These are phyloP conservation scores for Psittacula derbiana DNA, from an alignment of 2,797 vertebrate species.

Conservation along the genomic window DNA sequence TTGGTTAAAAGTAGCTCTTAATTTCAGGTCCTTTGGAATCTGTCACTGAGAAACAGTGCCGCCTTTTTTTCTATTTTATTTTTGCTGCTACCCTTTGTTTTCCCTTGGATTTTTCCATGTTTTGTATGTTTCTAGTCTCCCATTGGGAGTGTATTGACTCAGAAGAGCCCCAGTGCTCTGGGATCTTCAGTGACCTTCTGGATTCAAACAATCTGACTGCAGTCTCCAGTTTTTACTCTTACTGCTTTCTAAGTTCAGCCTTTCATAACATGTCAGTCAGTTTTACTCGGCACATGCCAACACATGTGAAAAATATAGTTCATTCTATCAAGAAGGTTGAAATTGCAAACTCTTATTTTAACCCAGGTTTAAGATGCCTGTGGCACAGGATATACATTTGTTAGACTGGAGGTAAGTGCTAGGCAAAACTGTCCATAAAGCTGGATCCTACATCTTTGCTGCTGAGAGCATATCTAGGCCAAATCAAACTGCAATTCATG, in stretches of 20 bases:
- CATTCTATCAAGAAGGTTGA: not conserved
- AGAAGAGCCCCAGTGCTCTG: not conserved
- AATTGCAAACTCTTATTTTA: not conserved
- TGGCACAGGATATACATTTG: rapidly evolving
- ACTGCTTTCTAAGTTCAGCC: not conserved
- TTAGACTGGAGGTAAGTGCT: not conserved
- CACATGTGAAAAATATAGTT: not conserved
- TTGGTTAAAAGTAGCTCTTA: not conserved
- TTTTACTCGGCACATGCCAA: not conserved
- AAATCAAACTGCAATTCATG: not conserved
- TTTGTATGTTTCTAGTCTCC: not conserved
- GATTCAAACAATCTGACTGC: not conserved
- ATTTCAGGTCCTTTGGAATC: not conserved
- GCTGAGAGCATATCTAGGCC: not conserved
- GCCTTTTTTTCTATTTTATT: not conserved
- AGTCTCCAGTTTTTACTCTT: not conserved
- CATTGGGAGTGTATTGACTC: rapidly evolving
- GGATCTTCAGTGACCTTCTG: rapidly evolving
- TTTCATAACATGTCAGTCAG: not conserved
- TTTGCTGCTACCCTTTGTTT: not conserved
- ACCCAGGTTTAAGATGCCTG: not conserved
- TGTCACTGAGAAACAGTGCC: not conserved
- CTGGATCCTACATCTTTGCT: not conserved
- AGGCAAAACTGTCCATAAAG: not conserved
- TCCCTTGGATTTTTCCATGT: not conserved